Evolutionary conservation across 1,140 invertebrate genomes (phyloP).

Genomic region (Arctopsyche grandis): DNA sequence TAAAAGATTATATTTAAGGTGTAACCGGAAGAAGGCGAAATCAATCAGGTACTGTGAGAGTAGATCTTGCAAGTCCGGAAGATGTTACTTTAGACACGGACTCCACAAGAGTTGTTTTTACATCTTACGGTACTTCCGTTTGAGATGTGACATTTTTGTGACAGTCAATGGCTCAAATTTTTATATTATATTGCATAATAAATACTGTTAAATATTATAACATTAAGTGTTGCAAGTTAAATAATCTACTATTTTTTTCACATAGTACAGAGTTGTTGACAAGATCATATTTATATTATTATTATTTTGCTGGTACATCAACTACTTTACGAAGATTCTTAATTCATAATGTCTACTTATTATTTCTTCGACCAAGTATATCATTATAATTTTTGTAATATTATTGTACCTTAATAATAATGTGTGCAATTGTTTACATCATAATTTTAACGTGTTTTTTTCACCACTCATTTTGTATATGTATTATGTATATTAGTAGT

Average conservation of each 20-base stretch:
- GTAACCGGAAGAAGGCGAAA: conserved; percentile 68
- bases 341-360: too few relatives aligned
- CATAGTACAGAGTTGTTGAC: neutral
- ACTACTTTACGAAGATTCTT: neutral
- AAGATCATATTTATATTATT: neutral
- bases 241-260: neutral
- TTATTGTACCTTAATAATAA: too few relatives aligned
- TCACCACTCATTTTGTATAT: too few relatives aligned
- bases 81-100: conserved; percentile 86
- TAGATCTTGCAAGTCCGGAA: conserved; percentile 85
- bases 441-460: too few relatives aligned
- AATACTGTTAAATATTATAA: conserved; percentile 4
- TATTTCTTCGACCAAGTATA: neutral
- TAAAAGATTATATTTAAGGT: conserved; percentile 40
- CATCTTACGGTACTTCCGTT: conserved; percentile 77
- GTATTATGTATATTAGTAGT: too few relatives aligned
- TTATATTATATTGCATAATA: conserved; percentile 5
- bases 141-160: conserved; percentile 57
- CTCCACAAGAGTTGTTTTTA: conserved; percentile 73
- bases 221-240: neutral
- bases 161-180: conserved; percentile 35
- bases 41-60: conserved; percentile 76
- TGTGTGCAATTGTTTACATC: too few relatives aligned
- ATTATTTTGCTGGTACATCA: neutral
- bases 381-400: neutral